A percentile compares a stretch with the other conserved stretches of the same genome.
Evolutionary conservation across 1,140 invertebrate species (phyloP).

Genomic region (silkworm (Bombyx mori)): ASM3026992v2 NC_085129.1:11823001-11823500

Average conservation of each 20-base stretch:
- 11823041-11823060: constrained; percentile 3
- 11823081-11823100: constrained; percentile 20
- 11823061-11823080: constrained; percentile 20
- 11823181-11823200: constrained; percentile 4
- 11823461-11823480: no score
- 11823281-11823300: no score
- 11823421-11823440: no score
- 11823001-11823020: background rate
- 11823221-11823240: no score
- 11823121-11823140: constrained; percentile 6
- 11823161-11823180: no score
- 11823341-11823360: constrained; percentile 5
- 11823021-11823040: background rate
- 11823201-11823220: background rate
- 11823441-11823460: no score
- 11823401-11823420: no score
- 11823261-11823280: no score
- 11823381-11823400: background rate
- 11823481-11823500: no score
- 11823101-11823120: constrained; percentile 8
- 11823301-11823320: no score
- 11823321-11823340: constrained; percentile 7
- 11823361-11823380: constrained; percentile 12
- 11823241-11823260: no score
- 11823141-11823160: no score